A percentile compares a stretch with the other conserved stretches of the same genome.
phyloP scores from a whole-genome alignment of 2,113 vertebrate species.

The Gallinago paraguaiae region DNA sequence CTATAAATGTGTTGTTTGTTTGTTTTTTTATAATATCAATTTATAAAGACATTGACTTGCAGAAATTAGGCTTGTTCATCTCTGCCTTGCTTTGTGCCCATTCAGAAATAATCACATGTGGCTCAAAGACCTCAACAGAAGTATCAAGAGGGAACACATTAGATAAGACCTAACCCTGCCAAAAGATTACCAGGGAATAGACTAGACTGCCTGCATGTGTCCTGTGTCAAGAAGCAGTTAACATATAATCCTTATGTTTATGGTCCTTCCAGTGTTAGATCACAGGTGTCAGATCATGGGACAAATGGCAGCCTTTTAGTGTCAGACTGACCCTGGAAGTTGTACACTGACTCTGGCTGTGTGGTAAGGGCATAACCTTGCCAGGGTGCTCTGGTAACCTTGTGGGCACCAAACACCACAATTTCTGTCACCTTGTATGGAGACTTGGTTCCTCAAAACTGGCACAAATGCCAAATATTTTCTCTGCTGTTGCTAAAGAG shows the following conservation, averaged over 20 bases:
- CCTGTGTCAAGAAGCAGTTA: neutral
- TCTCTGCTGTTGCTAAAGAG: neutral
- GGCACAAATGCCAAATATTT: neutral
- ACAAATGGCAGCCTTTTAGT: neutral
- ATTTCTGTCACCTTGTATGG: neutral
- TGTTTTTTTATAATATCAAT: neutral
- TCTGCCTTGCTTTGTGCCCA: neutral
- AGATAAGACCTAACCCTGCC: neutral
- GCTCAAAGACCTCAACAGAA: neutral
- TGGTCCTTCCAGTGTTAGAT: neutral
- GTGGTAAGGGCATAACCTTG: neutral
- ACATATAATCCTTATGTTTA: neutral
- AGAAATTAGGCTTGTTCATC: neutral
- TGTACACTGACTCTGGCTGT: accelerated
- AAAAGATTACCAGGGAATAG: neutral
- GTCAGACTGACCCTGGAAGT: neutral
- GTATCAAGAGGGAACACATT: neutral
- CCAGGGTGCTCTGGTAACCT: neutral
- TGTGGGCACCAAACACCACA: neutral
- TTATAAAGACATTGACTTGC: neutral
- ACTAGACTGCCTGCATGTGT: neutral
- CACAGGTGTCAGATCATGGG: neutral
- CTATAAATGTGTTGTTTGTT: neutral
- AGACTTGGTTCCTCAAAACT: neutral
- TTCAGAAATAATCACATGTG: neutral